phyloP scores from a whole-genome alignment of 2,797 vertebrate species.

The Lophotriccus pileatus region DNA sequence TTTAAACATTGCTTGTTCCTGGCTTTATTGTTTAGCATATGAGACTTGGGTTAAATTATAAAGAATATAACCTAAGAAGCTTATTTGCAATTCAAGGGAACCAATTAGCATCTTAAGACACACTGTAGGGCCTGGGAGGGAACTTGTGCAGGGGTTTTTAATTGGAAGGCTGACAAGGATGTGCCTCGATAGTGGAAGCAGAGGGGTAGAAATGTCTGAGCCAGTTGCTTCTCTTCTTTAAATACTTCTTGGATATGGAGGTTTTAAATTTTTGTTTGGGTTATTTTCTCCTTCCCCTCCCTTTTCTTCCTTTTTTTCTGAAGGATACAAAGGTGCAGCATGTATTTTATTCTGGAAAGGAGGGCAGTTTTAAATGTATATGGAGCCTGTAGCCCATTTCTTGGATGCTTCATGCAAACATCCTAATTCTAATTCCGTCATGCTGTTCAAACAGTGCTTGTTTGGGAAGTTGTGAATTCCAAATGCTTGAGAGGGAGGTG shows the following conservation, averaged over 20 bases:
- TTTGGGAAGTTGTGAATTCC: neutral
- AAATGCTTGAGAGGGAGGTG: neutral
- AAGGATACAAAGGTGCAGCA: neutral
- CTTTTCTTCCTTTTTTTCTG: neutral
- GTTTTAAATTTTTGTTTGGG: too few species aligned
- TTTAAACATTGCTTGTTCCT: neutral
- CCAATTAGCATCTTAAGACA: neutral
- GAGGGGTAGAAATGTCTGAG: neutral
- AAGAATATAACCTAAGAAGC: neutral
- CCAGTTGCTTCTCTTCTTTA: neutral
- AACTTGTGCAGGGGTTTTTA: neutral
- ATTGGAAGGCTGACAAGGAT: neutral
- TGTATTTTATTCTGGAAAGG: neutral
- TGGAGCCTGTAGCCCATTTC: neutral
- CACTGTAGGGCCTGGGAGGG: neutral
- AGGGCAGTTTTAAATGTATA: neutral
- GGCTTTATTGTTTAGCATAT: neutral
- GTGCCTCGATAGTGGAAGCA: neutral
- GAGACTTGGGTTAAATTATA: neutral
- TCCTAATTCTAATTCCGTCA: neutral
- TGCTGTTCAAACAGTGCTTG: neutral
- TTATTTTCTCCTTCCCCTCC: neutral
- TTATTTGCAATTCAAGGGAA: neutral
- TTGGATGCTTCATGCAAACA: neutral
- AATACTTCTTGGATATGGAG: neutral